Evolutionary conservation across 1,140 invertebrate species (phyloP).

Genomic region (Drosophila orosa): DNA sequence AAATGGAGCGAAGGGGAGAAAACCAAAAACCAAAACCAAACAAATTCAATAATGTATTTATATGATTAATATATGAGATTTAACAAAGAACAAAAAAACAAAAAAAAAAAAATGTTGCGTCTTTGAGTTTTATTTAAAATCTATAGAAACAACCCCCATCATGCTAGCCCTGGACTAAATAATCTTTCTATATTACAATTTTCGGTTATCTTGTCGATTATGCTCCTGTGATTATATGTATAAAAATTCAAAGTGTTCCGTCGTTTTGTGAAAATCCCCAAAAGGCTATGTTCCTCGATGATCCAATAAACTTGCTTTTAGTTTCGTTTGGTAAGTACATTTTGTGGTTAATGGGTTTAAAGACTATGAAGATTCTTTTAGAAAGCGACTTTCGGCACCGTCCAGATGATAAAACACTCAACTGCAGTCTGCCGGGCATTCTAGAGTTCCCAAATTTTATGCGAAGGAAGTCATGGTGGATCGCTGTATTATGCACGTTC

Average conservation of each 20-base stretch:
- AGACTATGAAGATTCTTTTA: background rate
- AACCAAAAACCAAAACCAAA: constrained; percentile 50
- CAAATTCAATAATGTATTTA: constrained; percentile 80
- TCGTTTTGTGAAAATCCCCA: background rate
- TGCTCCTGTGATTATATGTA: too few species aligned
- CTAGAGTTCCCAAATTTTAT: constrained; percentile 91
- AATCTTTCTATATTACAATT: background rate
- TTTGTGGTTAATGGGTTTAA: too few species aligned
- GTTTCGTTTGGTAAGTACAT: background rate
- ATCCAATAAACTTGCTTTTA: too few species aligned
- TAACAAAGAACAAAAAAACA: constrained; percentile 50
- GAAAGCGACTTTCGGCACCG: background rate
- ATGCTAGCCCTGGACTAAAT: background rate
- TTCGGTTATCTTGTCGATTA: too few species aligned
- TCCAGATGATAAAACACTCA: background rate
- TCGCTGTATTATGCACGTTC: constrained; percentile 89
- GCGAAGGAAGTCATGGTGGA: constrained; percentile 87
- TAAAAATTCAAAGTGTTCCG: background rate
- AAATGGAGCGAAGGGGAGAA: constrained; percentile 24
- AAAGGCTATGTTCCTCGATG: background rate
- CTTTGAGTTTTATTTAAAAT: background rate
- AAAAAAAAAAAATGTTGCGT: background rate
- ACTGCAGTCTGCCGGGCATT: constrained; percentile 90
- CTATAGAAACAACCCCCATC: background rate
- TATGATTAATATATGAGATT: constrained; percentile 81